Base-by-base conservation (phyloP, 2,797 vertebrate genomes). In the Spheniscus humboldti region DNA sequence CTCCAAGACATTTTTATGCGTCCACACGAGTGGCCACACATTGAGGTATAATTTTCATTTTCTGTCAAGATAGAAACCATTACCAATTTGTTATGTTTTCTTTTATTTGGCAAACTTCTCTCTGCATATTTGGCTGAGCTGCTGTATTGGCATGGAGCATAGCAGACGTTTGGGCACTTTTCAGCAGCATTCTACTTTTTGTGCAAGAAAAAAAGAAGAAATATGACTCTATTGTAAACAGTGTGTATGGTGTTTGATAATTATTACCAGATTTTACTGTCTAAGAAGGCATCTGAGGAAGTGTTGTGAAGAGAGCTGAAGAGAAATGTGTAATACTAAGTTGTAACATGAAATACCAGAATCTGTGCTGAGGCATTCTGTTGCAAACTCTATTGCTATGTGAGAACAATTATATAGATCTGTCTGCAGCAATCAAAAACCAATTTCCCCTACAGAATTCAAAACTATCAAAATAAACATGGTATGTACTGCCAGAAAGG, bases 31-130 rank as follows among this genome's bases (percentile, higher is more conserved):
- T 97, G 98, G 97, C 97, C 98, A 98, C 98, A 98, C 98, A 98
- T 97, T 97, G 97, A 98, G 97, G 96, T 97, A 98, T 98, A 97
- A 96, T 98, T 98, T 98, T 98, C 95, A 75, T 97, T 98, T 97
- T 98, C 97, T 98, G 98, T 98, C 98, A 98, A 97, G 97, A 97
- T 97, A 98, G 96, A 98, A 98, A 97, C 97, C 96, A 98, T 98
- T 98, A 98, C 97, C 96, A 98, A 98, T 98, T 98, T 98, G 97
- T 98, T 98, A 98, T 97, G 97, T 98, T 98, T 98, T 98, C 98
- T 98, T 98, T 98, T 97, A 97, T 97, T 98, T 98, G 98, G 98
- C 97, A 97, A 97, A 96, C 94, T 96, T 84, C 96, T 96, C 91
- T 84, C 39, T 93, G 73, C 97, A 97, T 98, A 98, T 98, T 98